Evolutionary conservation across 2,113 vertebrate genomes (phyloP).

Genomic region (Bambusicola thoracicus): DNA sequence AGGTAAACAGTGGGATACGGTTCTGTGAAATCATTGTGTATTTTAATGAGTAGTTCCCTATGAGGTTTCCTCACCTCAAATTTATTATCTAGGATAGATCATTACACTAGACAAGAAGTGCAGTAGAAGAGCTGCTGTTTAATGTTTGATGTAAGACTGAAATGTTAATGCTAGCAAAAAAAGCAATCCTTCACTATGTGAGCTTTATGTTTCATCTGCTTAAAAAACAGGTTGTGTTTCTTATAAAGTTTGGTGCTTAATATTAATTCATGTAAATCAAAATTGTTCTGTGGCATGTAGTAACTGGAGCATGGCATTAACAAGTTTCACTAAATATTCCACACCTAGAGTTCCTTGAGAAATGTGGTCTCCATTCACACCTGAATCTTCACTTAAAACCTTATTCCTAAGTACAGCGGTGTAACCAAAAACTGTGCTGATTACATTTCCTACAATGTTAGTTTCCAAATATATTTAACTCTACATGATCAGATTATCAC

Average conservation of each 20-base stretch:
- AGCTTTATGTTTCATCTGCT: not conserved
- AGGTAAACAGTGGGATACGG: not conserved
- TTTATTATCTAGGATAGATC: not conserved
- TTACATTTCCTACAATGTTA: not conserved
- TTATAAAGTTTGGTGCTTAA: not conserved
- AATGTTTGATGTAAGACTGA: not conserved
- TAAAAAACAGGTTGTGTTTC: accelerated
- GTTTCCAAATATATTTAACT: not conserved
- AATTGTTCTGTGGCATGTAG: not conserved
- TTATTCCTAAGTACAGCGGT: not conserved
- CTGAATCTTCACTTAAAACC: not conserved
- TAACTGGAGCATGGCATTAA: not conserved
- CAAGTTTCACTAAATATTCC: not conserved
- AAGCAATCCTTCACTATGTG: accelerated
- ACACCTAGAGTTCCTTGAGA: not conserved
- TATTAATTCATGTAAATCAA: not conserved
- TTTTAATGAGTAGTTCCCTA: not conserved
- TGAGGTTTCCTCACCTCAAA: not conserved
- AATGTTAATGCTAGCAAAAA: not conserved
- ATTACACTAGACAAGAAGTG: not conserved
- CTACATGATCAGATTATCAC: not conserved
- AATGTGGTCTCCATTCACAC: not conserved
- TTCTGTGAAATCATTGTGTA: not conserved
- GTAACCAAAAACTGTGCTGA: not conserved
- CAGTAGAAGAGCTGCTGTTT: not conserved